Evolutionary conservation across 2,888 invertebrate genomes (phyloP).

Genomic region (Caenorhabditis sulstoni): DNA sequence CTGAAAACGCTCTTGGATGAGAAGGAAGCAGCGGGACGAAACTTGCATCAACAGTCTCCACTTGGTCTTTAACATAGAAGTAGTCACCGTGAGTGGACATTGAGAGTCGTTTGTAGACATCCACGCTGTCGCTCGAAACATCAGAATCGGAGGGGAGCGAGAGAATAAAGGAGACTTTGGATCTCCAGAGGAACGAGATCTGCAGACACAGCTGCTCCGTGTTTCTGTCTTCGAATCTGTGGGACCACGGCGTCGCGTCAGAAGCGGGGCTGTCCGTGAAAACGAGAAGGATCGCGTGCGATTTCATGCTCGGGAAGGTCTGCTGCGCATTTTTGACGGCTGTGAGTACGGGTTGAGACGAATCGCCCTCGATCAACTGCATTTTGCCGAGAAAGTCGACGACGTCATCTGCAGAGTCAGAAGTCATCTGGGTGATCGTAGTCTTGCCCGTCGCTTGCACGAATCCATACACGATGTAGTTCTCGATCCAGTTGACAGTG

Average conservation of each 20-base stretch:
- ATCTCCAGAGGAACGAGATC: constrained; percentile 41
- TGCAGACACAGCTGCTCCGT: constrained; percentile 35
- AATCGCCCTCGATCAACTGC: constrained; percentile 10
- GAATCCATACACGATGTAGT: constrained; percentile 38
- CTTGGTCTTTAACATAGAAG: constrained; percentile 14
- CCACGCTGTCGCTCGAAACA: constrained; percentile 9
- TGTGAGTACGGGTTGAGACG: constrained; percentile 20
- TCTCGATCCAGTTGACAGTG: constrained; percentile 31
- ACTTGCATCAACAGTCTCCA: constrained; percentile 17
- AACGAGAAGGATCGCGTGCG: constrained; percentile 25
- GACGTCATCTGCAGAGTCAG: constrained; percentile 16
- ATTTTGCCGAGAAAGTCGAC: constrained; percentile 5
- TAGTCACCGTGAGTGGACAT: constrained; percentile 41
- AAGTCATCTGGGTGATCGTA: background rate
- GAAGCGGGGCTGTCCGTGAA: constrained; percentile 46
- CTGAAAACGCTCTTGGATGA: constrained; percentile 1
- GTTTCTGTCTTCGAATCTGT: constrained; percentile 31
- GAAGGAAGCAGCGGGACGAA: background rate
- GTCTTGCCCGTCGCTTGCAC: constrained; percentile 10
- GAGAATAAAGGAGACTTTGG: constrained; percentile 40
- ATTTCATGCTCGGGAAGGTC: constrained; percentile 25
- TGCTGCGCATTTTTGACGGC: constrained; percentile 31
- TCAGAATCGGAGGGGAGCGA: constrained; percentile 14
- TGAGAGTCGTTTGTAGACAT: constrained; percentile 42
- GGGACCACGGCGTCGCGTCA: constrained; percentile 30